Evolutionary conservation across 2,888 invertebrate species (phyloP).

Genomic region (Patella depressa): DNA sequence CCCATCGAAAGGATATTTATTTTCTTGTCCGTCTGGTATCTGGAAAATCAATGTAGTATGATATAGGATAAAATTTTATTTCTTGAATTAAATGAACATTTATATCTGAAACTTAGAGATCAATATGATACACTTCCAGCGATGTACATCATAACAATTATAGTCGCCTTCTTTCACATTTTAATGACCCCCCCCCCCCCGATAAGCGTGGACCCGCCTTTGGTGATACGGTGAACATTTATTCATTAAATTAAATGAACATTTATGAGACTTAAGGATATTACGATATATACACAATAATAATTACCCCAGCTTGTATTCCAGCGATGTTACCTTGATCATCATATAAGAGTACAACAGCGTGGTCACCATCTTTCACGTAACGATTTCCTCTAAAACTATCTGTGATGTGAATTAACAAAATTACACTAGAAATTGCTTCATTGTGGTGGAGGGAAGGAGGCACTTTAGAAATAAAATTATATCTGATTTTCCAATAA

Average conservation of each 20-base stretch:
- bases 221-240: too few relatives aligned
- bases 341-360: constrained; percentile 67
- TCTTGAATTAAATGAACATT: too few relatives aligned
- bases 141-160: constrained; percentile 64
- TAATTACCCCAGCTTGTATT: constrained; percentile 63
- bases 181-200: too few relatives aligned
- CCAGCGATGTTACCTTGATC: constrained; percentile 68
- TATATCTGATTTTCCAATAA: too few relatives aligned
- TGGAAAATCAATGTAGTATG: background rate
- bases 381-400: constrained; percentile 63
- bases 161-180: constrained; percentile 59
- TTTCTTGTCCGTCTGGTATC: background rate
- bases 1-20: background rate
- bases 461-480: too few relatives aligned
- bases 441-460: too few relatives aligned
- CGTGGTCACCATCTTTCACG: constrained; percentile 57
- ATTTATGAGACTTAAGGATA: background rate
- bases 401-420: constrained; percentile 7
- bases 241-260: too few relatives aligned
- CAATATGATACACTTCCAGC: constrained; percentile 56
- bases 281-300: background rate
- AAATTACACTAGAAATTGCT: too few relatives aligned
- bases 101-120: too few relatives aligned
- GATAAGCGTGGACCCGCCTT: too few relatives aligned
- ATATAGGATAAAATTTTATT: too few relatives aligned